phyloP scores from a whole-genome alignment of 2,888 invertebrate genomes.

The Tetranychus piercei region DNA sequence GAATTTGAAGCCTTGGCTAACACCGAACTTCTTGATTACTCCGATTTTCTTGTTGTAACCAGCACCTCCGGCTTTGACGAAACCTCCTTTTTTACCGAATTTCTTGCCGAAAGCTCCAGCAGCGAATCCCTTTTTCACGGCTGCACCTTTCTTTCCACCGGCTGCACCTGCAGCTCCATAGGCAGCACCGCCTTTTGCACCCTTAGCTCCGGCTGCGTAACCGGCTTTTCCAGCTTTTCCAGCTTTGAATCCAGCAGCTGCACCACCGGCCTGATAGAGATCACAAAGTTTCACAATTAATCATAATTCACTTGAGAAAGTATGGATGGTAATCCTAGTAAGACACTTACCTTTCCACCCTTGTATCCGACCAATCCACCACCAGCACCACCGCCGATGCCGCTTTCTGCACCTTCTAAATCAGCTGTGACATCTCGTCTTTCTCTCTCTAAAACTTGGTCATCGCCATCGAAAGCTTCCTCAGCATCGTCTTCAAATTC shows the following conservation, averaged over 20 bases:
- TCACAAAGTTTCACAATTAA: too few relatives aligned
- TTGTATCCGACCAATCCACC: constrained; percentile 16
- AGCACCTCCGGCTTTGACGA: constrained; percentile 14
- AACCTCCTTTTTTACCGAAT: constrained; percentile 17
- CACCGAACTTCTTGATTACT: constrained; percentile 14
- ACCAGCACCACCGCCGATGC: constrained; percentile 4
- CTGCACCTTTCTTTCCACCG: constrained; percentile 12
- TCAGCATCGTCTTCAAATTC: neutral
- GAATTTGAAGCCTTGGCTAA: constrained; percentile 20
- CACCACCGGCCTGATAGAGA: constrained; percentile 7
- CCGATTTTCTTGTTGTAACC: constrained; percentile 19
- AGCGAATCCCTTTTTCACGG: constrained; percentile 14
- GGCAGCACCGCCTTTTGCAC: constrained; percentile 8
- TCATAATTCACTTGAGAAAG: too few relatives aligned
- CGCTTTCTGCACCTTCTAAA: constrained; percentile 9
- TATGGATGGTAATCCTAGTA: too few relatives aligned
- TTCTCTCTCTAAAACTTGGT: neutral
- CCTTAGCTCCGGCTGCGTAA: neutral
- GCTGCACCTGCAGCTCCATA: constrained; percentile 5
- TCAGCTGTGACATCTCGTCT: constrained; percentile 6
- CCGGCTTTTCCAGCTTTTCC: constrained; percentile 6
- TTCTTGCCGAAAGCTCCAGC: constrained; percentile 15
- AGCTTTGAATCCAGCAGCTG: constrained; percentile 16
- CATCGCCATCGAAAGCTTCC: neutral
- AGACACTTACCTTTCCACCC: neutral